Base-by-base conservation (phyloP, 2,888 invertebrate genomes). In the Psylliodes chrysocephalus region DNA sequence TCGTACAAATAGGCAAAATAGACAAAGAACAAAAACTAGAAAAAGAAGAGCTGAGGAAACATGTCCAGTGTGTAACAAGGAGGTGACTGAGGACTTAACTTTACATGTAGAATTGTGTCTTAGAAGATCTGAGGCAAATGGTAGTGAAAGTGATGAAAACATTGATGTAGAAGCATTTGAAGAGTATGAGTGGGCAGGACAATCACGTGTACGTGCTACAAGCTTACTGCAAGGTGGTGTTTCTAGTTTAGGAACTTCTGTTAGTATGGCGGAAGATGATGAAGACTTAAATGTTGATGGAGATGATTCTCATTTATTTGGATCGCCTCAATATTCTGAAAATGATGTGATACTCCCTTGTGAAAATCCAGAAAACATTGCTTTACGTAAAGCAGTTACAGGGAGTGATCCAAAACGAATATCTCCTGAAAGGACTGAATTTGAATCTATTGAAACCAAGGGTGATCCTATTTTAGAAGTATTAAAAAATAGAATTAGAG, bases 111-210 rank as follows among this genome's bases (percentile, higher is more conserved):
- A 91, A 83, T 78, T 90, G 59, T 92, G 92, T 77, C 82, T 93
- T 55, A 79, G 81, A 72, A 82, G 83, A 83, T 82, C 84, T 79
- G 82, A 82, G 68, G 70, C 73, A n/a, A 79, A 79, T n/a, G 75
- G 75, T 57, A 76, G 73, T 63, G 92, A 92, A 66, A 78, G 77
- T 68, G 92, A 92, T 66, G 92, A 92, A 76, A 91, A 90, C 63
- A 93, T 94, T 61, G 94, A 94, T 81, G 92, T 92, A 0, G 92
- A 92, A 84, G 91, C 90, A 35, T 90, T 86, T 78, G 92, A 95
- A 71, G 95, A 95, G 78, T 96, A 96, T 81, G 92, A 93, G 78
- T 96, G 96, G 96, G 94, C 95, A 22, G 95, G 95, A 0, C 92
- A 95, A 80, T 91, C 92, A 77, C 84, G 96, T 61, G 89, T 93